Conservation (phyloP, 2,888 invertebrate species). For the Harpalus rufipes region DNA sequence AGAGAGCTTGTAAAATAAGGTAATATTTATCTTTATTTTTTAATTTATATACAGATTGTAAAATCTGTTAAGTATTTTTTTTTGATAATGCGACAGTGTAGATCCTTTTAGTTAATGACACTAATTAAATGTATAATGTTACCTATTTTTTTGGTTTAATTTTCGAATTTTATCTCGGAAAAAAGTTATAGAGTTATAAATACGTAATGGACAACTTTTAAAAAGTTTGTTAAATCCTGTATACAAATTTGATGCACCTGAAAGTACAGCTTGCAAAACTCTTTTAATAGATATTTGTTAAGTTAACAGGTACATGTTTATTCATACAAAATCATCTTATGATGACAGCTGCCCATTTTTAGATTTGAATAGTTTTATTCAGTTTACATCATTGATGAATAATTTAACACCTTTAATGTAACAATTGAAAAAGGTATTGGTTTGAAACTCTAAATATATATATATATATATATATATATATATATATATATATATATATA, state of each 20-base stretch:
- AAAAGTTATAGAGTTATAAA: slow-evolving; percentile 41
- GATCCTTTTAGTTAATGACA: neutral
- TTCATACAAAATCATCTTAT: slow-evolving; percentile 34
- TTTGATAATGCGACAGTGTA: slow-evolving; percentile 24
- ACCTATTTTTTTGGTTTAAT: slow-evolving; percentile 14
- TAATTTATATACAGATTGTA: slow-evolving; percentile 56
- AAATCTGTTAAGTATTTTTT: slow-evolving; percentile 59
- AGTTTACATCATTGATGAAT: slow-evolving; percentile 40
- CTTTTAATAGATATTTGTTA: slow-evolving; percentile 2
- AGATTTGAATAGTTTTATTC: slow-evolving; percentile 40
- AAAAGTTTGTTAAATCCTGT: slow-evolving; percentile 28
- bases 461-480: too few species aligned
- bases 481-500: too few species aligned
- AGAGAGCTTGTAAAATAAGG: slow-evolving; percentile 15
- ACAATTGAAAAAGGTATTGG: neutral
- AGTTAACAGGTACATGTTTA: slow-evolving; percentile 44
- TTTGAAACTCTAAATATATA: too few species aligned
- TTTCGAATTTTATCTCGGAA: slow-evolving; percentile 7
- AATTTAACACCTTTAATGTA: slow-evolving; percentile 12
- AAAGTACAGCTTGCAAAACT: neutral
- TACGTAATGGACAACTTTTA: slow-evolving; percentile 32
- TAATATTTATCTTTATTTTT: slow-evolving; percentile 49
- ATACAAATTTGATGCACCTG: slow-evolving; percentile 6
- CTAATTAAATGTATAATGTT: slow-evolving; percentile 16
- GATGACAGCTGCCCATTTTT: slow-evolving; percentile 40